Conservation (phyloP, 2,113 vertebrate species). For the Pteropus alecto region DNA sequence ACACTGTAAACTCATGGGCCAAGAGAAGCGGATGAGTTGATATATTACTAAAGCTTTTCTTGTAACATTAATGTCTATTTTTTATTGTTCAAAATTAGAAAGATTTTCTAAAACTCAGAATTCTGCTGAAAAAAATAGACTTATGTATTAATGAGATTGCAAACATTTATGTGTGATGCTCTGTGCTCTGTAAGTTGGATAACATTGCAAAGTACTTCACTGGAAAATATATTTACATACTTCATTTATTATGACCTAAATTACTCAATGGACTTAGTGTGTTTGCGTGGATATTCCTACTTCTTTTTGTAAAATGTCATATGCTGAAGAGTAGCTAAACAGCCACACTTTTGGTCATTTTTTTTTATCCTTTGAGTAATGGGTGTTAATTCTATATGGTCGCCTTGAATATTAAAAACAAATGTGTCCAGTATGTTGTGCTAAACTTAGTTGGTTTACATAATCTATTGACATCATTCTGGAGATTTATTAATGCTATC, state of each 20-base stretch:
- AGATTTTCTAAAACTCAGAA: conserved; percentile 24
- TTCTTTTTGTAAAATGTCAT: not conserved
- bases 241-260: conserved; percentile 43
- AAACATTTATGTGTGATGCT: not conserved
- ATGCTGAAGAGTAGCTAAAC: conserved; percentile 3
- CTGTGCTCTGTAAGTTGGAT: conserved; percentile 4
- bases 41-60: not conserved
- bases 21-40: not conserved
- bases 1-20: not conserved
- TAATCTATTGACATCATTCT: not conserved
- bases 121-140: not conserved
- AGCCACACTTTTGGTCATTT: not conserved
- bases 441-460: not conserved
- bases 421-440: not conserved
- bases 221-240: conserved; percentile 19
- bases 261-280: not conserved
- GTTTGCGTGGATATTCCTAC: not conserved
- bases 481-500: conserved; percentile 12
- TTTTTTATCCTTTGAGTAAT: not conserved
- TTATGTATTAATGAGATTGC: conserved; percentile 42
- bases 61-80: not conserved
- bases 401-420: conserved; percentile 14
- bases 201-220: not conserved
- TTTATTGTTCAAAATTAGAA: conserved; percentile 15
- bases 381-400: not conserved